Evolutionary conservation across 2,113 vertebrate genomes (phyloP).

Genomic region (Bubalus kerabau): DNA sequence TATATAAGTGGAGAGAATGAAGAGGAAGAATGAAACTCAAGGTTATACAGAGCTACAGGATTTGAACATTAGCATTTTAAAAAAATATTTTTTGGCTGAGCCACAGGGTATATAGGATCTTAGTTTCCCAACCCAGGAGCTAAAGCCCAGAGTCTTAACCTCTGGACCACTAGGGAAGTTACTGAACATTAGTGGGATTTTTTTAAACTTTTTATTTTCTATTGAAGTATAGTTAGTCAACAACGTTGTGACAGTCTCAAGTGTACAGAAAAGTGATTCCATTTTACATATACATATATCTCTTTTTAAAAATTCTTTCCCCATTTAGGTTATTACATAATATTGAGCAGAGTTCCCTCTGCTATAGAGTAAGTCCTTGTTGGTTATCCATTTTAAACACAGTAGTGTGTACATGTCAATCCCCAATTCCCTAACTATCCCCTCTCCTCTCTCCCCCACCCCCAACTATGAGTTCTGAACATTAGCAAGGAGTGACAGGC

Average conservation of each 20-base stretch:
- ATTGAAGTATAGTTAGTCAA: not conserved
- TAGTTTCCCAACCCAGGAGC: not conserved
- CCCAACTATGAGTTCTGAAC: not conserved
- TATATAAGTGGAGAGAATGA: not conserved
- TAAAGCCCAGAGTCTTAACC: not conserved
- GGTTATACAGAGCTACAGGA: not conserved
- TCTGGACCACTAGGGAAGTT: not conserved
- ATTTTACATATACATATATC: not conserved
- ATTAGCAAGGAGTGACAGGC: not conserved
- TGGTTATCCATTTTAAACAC: not conserved
- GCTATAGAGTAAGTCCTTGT: not conserved
- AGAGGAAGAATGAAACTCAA: not conserved
- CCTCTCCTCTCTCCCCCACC: not conserved
- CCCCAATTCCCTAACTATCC: not conserved
- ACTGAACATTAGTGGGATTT: not conserved
- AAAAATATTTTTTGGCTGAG: not conserved
- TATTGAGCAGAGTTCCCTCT: not conserved
- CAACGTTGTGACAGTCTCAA: not conserved
- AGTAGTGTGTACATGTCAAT: not conserved
- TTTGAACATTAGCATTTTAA: not conserved
- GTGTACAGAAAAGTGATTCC: not conserved
- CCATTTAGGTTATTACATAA: not conserved
- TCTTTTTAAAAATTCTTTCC: not conserved
- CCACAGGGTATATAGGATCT: not conserved
- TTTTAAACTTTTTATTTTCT: not conserved